These are phyloP conservation scores for Drosophila acutilabella DNA, from an alignment of 2,888 invertebrate genomes.

Conservation along the genomic window DNA sequence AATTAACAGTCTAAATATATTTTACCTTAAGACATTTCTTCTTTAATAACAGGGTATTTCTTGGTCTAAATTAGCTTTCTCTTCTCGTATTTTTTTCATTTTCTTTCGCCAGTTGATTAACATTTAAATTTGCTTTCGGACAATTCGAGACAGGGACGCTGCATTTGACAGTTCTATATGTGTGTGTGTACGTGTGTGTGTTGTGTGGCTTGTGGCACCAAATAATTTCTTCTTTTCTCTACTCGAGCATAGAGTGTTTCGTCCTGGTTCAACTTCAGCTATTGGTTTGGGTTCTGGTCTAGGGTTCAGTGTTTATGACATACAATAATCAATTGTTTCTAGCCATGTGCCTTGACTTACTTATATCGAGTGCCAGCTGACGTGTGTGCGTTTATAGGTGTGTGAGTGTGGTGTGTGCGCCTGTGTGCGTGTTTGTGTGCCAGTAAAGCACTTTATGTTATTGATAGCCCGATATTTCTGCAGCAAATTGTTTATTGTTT, in stretches of 20 bases:
- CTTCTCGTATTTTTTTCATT: slow-evolving; percentile 13
- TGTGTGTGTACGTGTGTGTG: slow-evolving; percentile 1
- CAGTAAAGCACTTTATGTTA: slow-evolving; percentile 51
- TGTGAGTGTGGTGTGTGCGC: slow-evolving; percentile 10
- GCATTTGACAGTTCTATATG: slow-evolving; percentile 66
- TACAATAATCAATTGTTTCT: slow-evolving; percentile 79
- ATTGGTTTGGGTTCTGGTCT: not conserved
- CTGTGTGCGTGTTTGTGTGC: not conserved
- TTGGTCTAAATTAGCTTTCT: not conserved
- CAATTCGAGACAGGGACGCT: slow-evolving; percentile 48
- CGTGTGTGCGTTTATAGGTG: not conserved
- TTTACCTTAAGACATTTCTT: not conserved
- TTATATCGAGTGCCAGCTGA: slow-evolving; percentile 39
- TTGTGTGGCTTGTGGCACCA: slow-evolving; percentile 29
- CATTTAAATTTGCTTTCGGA: slow-evolving; percentile 75
- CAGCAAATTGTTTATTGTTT: slow-evolving; percentile 74
- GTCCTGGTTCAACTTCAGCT: slow-evolving; percentile 6
- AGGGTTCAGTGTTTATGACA: slow-evolving; percentile 67
- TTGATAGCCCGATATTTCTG: slow-evolving; percentile 65
- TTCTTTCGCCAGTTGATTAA: slow-evolving; percentile 70
- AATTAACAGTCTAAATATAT: too few species aligned
- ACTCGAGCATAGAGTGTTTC: slow-evolving; percentile 43
- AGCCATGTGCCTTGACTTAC: slow-evolving; percentile 55
- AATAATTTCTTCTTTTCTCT: slow-evolving; percentile 52
- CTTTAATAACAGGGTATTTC: slow-evolving; percentile 1